Evolutionary conservation across 2,888 invertebrate species (phyloP), one percentile per base, ranked within the genome.

Genomic region (Diarsia mendica): DNA sequence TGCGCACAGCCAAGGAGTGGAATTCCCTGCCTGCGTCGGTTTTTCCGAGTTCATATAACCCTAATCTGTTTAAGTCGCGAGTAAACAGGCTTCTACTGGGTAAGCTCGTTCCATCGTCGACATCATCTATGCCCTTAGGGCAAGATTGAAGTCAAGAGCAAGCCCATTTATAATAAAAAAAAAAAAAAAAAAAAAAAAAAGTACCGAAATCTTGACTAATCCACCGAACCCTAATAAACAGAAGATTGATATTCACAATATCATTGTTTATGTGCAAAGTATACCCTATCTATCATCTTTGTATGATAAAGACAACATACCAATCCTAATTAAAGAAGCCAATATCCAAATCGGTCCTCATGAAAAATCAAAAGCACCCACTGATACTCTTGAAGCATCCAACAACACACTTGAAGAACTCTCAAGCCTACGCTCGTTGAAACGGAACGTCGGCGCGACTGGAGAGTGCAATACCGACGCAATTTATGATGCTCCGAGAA

Each of bases 401-500:
- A 48, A 55, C 53, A 70, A 73, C 33, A 69, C 49, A 80, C 69
- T 69, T 69, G 39, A 67, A 72, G 63, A 67, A 61, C 28, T 72
- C n/a, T 72, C 75, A 53, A 66, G 65, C 84, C 81, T 80, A 75
- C 75, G 75, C 75, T 74, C 64, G 81, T 39, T 80, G 81, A 82
- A 74, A 82, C 44, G n/a, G 44, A 79, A 63, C 84, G 68, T 81
- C 80, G 71, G 60, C 73, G 66, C 23, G 18, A 48, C 60, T 68
- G 74, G 13, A 69, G 85, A 82, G 81, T 80, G 81, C 73, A 73
- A 46, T 71, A 65, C 75, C 33, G 46, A 61, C 55, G 44, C 60
- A 75, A 83, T 83, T 83, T 85, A 83, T 82, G 77, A 65, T 69
- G 66, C 80, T 51, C 33, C 72, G 71, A 69, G 67, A 72, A 73